A percentile compares a stretch with the other conserved stretches of the same genome.
Conservation (phyloP, 1,140 invertebrate species). For the Elysia chlorotica region DNA sequence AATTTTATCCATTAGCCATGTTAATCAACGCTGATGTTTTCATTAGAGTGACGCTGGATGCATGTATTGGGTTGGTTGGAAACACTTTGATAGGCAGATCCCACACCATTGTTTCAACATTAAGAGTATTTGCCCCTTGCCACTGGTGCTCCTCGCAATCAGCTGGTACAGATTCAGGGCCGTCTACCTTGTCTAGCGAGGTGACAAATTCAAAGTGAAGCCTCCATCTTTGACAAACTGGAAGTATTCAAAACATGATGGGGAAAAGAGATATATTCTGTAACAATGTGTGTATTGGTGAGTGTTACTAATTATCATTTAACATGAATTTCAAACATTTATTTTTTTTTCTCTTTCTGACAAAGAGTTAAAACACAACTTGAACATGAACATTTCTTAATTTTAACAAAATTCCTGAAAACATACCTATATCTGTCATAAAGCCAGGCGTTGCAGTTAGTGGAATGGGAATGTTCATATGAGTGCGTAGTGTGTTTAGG, state of each 20-base stretch:
- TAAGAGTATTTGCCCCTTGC: constrained; percentile 81
- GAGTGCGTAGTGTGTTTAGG: constrained; percentile 83
- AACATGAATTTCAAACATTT: too few species aligned
- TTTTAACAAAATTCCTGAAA: too few species aligned
- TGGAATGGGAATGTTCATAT: constrained; percentile 90
- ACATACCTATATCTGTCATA: constrained; percentile 78
- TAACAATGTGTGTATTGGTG: neutral
- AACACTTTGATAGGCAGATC: constrained; percentile 92
- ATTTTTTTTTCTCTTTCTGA: too few species aligned
- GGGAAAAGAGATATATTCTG: constrained; percentile 39
- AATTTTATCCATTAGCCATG: neutral
- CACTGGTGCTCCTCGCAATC: constrained; percentile 70
- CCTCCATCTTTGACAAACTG: constrained; percentile 87
- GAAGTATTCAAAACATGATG: constrained; percentile 53
- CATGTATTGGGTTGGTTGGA: constrained; percentile 82
- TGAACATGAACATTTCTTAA: neutral
- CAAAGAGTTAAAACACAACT: too few species aligned
- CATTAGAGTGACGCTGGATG: constrained; percentile 41
- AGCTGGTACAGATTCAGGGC: constrained; percentile 39
- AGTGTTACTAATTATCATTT: neutral
- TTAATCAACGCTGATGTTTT: constrained; percentile 28
- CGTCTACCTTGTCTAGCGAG: constrained; percentile 23
- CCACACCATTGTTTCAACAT: constrained; percentile 98
- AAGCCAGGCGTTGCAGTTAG: constrained; percentile 93
- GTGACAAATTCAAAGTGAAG: constrained; percentile 98